A percentile compares a stretch with the other conserved stretches of the same genome.
phyloP scores from a whole-genome alignment of 2,888 invertebrate genomes.

The Coelopa pilipes region DNA sequence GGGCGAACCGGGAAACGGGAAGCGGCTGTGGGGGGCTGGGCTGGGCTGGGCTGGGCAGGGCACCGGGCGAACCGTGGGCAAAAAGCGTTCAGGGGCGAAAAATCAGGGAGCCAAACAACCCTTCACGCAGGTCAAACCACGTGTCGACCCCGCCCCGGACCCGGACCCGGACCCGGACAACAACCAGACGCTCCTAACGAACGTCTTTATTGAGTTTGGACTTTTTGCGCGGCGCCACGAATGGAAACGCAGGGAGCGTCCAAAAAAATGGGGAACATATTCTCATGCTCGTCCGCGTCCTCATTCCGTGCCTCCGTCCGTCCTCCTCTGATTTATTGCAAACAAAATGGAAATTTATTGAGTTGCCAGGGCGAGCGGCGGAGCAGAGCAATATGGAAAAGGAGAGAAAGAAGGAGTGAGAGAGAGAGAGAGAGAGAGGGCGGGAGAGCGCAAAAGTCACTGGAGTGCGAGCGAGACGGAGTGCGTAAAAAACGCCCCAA shows the following conservation, averaged over 20 bases:
- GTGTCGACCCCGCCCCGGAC: no score
- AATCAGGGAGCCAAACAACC: not conserved
- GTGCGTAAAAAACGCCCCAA: no score
- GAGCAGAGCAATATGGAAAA: not conserved
- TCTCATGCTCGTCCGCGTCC: not conserved
- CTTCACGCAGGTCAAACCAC: not conserved
- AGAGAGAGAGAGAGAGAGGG: no score
- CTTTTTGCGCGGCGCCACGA: not conserved
- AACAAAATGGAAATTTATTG: constrained; percentile 29
- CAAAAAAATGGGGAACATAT: no score
- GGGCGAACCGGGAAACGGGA: not conserved
- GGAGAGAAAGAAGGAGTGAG: not conserved
- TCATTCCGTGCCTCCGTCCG: no score
- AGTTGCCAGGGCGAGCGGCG: not conserved
- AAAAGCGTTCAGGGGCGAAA: no score
- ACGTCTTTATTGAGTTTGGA: no score
- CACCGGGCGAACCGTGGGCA: no score
- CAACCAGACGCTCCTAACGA: not conserved
- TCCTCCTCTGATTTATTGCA: constrained; percentile 20
- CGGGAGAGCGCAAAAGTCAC: no score
- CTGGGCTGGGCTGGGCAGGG: no score
- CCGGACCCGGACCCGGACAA: no score
- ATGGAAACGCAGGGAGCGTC: not conserved
- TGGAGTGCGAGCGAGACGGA: no score
- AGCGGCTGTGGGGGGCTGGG: not conserved